Conservation (phyloP, 2,888 invertebrate genomes). For the Euphydryas editha region DNA sequence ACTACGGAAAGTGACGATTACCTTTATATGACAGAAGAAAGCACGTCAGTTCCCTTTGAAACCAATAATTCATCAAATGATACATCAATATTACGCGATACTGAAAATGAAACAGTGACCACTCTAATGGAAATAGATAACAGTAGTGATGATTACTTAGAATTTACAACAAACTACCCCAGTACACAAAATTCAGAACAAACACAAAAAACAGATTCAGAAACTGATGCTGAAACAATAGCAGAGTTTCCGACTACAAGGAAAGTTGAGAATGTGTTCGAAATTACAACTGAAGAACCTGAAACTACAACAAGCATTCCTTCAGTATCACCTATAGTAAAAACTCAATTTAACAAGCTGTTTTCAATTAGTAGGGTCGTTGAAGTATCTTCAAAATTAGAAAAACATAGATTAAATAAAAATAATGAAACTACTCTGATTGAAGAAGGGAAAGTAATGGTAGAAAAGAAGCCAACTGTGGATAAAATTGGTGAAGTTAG, state of each 20-base stretch:
- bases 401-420: conserved; percentile 83
- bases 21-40: conserved; percentile 61
- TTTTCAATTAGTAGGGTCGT: conserved; percentile 88
- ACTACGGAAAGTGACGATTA: conserved; percentile 66
- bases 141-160: conserved; percentile 72
- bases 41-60: conserved; percentile 49
- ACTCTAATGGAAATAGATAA: conserved; percentile 63
- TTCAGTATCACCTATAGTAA: conserved; percentile 63
- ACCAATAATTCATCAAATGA: conserved; percentile 50
- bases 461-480: conserved; percentile 84
- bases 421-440: conserved; percentile 80
- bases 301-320: conserved; percentile 59
- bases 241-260: conserved; percentile 36
- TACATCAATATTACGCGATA: conserved; percentile 53
- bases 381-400: conserved; percentile 86
- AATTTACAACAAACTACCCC: conserved; percentile 62
- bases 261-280: conserved; percentile 33
- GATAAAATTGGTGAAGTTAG: conserved; percentile 89
- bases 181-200: conserved; percentile 56
- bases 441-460: conserved; percentile 78
- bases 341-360: conserved; percentile 83
- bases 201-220: conserved; percentile 50
- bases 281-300: conserved; percentile 43
- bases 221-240: conserved; percentile 44
- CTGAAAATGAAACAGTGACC: conserved; percentile 60